Base-by-base conservation (phyloP, 2,797 vertebrate species). In the Echeneis naucrates region DNA sequence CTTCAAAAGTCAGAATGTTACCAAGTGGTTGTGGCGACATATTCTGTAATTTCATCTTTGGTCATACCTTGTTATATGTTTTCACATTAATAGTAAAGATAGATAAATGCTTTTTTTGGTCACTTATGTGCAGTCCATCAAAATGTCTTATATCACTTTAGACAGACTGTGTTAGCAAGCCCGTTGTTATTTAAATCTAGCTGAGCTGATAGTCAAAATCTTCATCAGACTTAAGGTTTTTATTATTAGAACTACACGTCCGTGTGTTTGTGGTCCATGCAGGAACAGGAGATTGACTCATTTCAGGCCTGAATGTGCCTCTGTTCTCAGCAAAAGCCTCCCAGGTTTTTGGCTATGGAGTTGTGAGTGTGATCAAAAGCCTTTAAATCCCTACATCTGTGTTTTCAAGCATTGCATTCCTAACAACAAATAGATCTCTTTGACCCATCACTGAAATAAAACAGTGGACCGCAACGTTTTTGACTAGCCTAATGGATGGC, bases 401-500 rank as follows among this genome's bases (percentile, higher is more conserved):
- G 13, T 52, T 40, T 61, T 33, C 40, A 86, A 79, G 79, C 77
- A 72, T 48, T n/a, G 16, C 50, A 50, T 23, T 40, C 32, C 27
- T 58, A 23, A 17, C 38, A 45, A 63, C 51, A 71, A 79, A 78
- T 19, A 45, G 30, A 50, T 42, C 32, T 40, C 40, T 87, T 78
- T 82, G 74, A 85, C 68, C 67, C 16, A 0, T 71, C 44, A 33
- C 48, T 64, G 13, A 72, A 84, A 82, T 77, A 74, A 81, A 83
- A 80, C 63, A 38, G 23, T 74, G 32, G 47, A 72, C 77, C 75
- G 79, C 42, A 57, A 10, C 21, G 17, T 68, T 80, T 72, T 55
- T 62, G 75, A 82, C 73, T 73, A 77, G 60, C 59, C 59, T 72
- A 77, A 82, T 70, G 44, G 80, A 84, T 67, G 68, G 48, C 83